A percentile compares a stretch with the other conserved stretches of the same genome.
phyloP scores from a whole-genome alignment of 2,797 vertebrate species.

The Chloroceryle amazona region DNA sequence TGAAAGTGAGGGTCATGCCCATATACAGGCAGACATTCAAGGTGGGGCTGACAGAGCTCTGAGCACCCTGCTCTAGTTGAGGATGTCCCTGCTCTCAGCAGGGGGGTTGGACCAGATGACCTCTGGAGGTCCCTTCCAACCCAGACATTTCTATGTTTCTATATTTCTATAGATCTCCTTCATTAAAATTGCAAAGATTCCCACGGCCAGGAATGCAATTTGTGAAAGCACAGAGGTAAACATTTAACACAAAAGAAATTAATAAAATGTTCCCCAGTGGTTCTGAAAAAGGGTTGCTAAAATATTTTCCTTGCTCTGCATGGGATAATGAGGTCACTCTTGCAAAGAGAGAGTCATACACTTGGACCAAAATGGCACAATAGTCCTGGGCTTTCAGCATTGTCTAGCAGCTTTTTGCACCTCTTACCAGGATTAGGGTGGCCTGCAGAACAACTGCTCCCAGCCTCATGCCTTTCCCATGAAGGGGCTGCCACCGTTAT shows the following conservation, averaged over 20 bases:
- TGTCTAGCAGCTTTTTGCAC: not conserved
- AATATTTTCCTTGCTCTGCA: slow-evolving; percentile 9
- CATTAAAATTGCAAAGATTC: slow-evolving; percentile 51
- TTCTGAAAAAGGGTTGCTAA: not conserved
- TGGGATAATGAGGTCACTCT: not conserved
- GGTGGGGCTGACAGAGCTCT: too few species aligned
- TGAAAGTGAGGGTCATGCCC: not conserved
- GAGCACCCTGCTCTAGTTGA: too few species aligned
- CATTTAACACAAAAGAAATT: slow-evolving; percentile 39
- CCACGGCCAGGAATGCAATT: slow-evolving; percentile 23
- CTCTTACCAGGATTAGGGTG: not conserved
- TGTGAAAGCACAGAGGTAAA: slow-evolving; percentile 51
- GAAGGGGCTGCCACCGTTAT: not conserved
- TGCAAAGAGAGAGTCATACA: not conserved
- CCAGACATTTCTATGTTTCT: too few species aligned
- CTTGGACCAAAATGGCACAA: not conserved
- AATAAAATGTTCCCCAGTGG: slow-evolving; percentile 32
- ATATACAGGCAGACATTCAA: not conserved
- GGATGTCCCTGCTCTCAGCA: too few species aligned
- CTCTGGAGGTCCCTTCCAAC: too few species aligned
- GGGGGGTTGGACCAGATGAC: too few species aligned
- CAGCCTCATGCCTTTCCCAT: not conserved
- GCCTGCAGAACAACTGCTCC: not conserved
- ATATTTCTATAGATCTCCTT: not conserved
- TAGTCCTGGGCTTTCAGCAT: not conserved